Base-by-base conservation (phyloP, 2,113 vertebrate species). In the Pollachius pollachius region DNA sequence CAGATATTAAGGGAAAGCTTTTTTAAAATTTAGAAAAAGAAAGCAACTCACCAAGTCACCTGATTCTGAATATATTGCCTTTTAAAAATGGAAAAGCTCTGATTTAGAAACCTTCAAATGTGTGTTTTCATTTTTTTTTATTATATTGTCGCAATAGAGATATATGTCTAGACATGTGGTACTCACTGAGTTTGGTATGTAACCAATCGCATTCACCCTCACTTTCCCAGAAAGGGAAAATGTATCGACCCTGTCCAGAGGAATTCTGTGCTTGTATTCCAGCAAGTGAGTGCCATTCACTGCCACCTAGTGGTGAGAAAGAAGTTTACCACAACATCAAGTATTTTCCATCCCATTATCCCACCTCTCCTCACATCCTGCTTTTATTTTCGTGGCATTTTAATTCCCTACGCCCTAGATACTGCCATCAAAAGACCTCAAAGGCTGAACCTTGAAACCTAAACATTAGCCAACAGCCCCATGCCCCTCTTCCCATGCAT, bases 161-260 rank as follows among this genome's bases (percentile, higher is more conserved):
- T 13, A 48, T 48, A 48, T 48, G 41, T 48, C 11, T 12, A 5
- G 54, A n/a, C 15, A 9, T 2, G 60, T 52, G 6, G 18, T 41
- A 86, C 94, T 93, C 84, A 98, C 97, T 61, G 92, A 90, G 81
- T 89, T 92, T 76, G 90, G 92, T 83, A 94, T 84, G 78, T 95
- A 96, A 41, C 91, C 93, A 64, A 99, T 73, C 0, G 90, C 92
- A 41, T 91, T 87, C 27, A 99, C 85, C 54, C 84, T 85, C 74
- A 99, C 95, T 60, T 92, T 93, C 85, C 97, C 97, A 57, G 86
- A 94, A 83, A 99, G 90, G 62, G 94, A 94, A 81, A 98, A 91
- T 0, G 96, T 97, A 88, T 98, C 92, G 34, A 98, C 90, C 80
- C 81, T 93, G 79, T 89, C 89, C 2, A 93, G 83, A 21, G 86